Evolutionary conservation across 2,797 vertebrate species (phyloP), one percentile per base, ranked within the genome.

Genomic region (Clarias pachynema): DNA sequence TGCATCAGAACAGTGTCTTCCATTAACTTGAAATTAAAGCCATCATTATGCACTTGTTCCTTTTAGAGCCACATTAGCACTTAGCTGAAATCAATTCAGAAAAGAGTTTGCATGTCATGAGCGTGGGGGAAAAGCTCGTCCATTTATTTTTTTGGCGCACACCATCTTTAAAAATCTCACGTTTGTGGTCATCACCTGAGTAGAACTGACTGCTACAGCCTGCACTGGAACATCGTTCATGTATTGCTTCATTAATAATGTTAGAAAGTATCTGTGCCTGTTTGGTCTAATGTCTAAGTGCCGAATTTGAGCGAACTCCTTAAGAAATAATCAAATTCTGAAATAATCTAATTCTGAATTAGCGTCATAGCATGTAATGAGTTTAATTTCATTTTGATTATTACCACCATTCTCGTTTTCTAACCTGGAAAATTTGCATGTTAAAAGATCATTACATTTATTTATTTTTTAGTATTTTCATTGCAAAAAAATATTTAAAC

Each of bases 11-110:
- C 82, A 29, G 31, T 24, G 31, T 56, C 83, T 81, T 83, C 86
- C 70, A 77, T 90, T 87, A 86, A 83, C 75, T 49, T 65, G 66
- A 20, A 82, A 85, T 81, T 66, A 87, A 81, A 74, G 65, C 57
- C 40, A 72, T 66, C 78, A 59, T 78, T 78, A 69, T 68, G 68
- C 65, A 77, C 69, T 40, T 86, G 83, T 73, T 75, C 81, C 20
- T 79, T n/a, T 68, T 49, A 65, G 49, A 85, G 81, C 63, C 68
- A 22, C 63, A 44, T 53, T 14, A 49, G 60, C 84, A 87, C 73
- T 70, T 86, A 78, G 68, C 62, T 49, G 29, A 34, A 84, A 72
- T 75, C 49, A 40, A 62, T 68, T 75, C 80, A 70, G 63, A 75
- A 63, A 70, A 69, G 56, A 72, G 57, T 31, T 83, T 69, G 56